Evolutionary conservation across 1,140 invertebrate species (phyloP), one percentile per base, ranked within the genome.

Genomic region (Ips typographus): DNA sequence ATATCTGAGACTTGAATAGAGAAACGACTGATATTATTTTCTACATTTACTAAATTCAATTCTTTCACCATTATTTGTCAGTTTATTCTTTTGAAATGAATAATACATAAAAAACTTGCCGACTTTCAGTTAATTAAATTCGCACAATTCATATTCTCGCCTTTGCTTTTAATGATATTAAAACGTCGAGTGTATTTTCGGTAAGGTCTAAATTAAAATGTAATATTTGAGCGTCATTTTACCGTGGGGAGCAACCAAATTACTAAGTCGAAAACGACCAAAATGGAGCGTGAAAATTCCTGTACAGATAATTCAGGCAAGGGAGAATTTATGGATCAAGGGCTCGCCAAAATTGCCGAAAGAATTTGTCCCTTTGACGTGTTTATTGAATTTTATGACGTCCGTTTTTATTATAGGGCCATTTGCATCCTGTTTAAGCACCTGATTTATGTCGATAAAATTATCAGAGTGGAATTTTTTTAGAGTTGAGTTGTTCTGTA

Each of bases 321-420:
- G 55, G 22, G 55, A 5, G 55, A 57, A 57, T 57, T 57, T 57
- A 57, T 57, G 55, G 55, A 57, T 57, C 7, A 57, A 39, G 55
- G 55, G 55, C 39, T 40, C 55, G 51, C 40, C 39, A 6, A 57
- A 57, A 57, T 57, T 38, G 39, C 55, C 39, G 40, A 57, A 57
- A 57, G 55, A 57, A 57, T 57, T 57, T 52, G 51, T 52, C 51
- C 51, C 51, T 52, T n/a, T 52, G 51, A 52, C 51, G n/a, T 52
- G 4, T 52, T 52, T 40, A 57, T 38, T 40, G 55, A 3, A 22
- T 49, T 49, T 49, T 49, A 49, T 49, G 44, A 49, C 44, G 44
- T 22, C 44, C 44, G 44, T 49, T 49, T 49, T 49, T 22, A 49
- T 49, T 49, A 49, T 8, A 22, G 44, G 22, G 22, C 3, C 7